phyloP scores from a whole-genome alignment of 2,888 invertebrate species.

The Temnothorax rugatulus region DNA sequence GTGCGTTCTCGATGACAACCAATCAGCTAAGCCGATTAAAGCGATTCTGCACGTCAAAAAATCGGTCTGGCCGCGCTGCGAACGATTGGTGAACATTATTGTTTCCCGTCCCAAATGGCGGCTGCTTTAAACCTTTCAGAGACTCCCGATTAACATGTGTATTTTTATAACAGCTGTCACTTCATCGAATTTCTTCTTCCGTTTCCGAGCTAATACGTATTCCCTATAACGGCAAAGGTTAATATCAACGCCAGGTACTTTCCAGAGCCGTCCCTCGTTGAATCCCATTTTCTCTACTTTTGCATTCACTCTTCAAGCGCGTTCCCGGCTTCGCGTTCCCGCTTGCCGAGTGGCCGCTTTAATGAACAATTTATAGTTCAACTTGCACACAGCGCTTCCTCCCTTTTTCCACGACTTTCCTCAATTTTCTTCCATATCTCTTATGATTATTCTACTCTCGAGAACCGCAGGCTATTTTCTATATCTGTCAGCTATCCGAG shows the following conservation, averaged over 20 bases:
- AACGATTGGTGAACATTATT: slow-evolving; percentile 33
- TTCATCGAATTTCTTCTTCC: slow-evolving; percentile 20
- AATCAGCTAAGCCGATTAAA: slow-evolving; percentile 52
- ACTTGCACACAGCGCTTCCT: slow-evolving; percentile 41
- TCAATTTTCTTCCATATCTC: slow-evolving; percentile 14
- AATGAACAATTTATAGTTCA: slow-evolving; percentile 75
- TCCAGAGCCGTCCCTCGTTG: slow-evolving; percentile 56
- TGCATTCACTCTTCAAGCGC: slow-evolving; percentile 55
- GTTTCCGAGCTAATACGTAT: slow-evolving; percentile 15
- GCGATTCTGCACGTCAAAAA: slow-evolving; percentile 16
- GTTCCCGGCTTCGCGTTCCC: slow-evolving; percentile 56
- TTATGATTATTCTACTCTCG: slow-evolving; percentile 34
- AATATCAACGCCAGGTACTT: slow-evolving; percentile 74
- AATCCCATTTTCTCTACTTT: slow-evolving; percentile 69
- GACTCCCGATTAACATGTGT: not conserved
- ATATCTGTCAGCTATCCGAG: not conserved
- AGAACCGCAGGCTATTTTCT: slow-evolving; percentile 17
- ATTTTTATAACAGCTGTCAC: slow-evolving; percentile 3
- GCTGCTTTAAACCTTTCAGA: not conserved
- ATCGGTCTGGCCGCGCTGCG: not conserved
- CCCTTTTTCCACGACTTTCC: slow-evolving; percentile 1
- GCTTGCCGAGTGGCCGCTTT: slow-evolving; percentile 57
- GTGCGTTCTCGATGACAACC: slow-evolving; percentile 14
- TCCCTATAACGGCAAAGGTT: slow-evolving; percentile 61
- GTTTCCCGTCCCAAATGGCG: not conserved